Evolutionary conservation across 2,797 vertebrate genomes (phyloP).

Genomic region (Pseudopleuronectes americanus): DNA sequence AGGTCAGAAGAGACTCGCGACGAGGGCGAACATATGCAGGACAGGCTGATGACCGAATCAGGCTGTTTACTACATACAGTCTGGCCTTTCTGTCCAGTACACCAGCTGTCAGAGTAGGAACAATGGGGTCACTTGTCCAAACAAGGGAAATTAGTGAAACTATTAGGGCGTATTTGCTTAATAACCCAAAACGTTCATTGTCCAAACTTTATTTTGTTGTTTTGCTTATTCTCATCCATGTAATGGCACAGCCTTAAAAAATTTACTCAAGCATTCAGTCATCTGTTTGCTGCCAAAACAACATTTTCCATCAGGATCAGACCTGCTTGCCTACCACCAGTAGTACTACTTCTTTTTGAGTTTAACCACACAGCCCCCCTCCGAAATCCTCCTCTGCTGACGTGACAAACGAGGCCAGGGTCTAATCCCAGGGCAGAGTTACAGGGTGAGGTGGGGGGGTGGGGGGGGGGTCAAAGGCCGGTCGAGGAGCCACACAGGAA

Average conservation of each 20-base stretch:
- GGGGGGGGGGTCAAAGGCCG: slow-evolving; percentile 65
- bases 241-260: background rate
- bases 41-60: slow-evolving; percentile 59
- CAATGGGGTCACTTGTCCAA: slow-evolving; percentile 74
- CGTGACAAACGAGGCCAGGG: slow-evolving; percentile 71
- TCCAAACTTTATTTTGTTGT: slow-evolving; percentile 34
- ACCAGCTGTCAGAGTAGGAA: slow-evolving; percentile 74
- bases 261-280: slow-evolving; percentile 8
- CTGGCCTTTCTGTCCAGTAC: slow-evolving; percentile 57
- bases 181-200: slow-evolving; percentile 30
- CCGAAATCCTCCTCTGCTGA: slow-evolving; percentile 60
- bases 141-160: slow-evolving; percentile 51
- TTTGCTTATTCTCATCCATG: slow-evolving; percentile 8
- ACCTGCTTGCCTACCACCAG: slow-evolving; percentile 25
- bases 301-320: slow-evolving; percentile 24
- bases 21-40: slow-evolving; percentile 72
- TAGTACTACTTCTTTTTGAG: slow-evolving; percentile 55
- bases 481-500: slow-evolving; percentile 60
- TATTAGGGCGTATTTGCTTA: slow-evolving; percentile 51
- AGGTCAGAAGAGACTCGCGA: slow-evolving; percentile 66
- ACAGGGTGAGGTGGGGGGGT: slow-evolving; percentile 65
- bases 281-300: slow-evolving; percentile 27
- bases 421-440: slow-evolving; percentile 68
- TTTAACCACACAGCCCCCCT: slow-evolving; percentile 14
- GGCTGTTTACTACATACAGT: slow-evolving; percentile 65